Base-by-base conservation (phyloP, 2,113 vertebrate species). In the Spheniscus mendiculus region DNA sequence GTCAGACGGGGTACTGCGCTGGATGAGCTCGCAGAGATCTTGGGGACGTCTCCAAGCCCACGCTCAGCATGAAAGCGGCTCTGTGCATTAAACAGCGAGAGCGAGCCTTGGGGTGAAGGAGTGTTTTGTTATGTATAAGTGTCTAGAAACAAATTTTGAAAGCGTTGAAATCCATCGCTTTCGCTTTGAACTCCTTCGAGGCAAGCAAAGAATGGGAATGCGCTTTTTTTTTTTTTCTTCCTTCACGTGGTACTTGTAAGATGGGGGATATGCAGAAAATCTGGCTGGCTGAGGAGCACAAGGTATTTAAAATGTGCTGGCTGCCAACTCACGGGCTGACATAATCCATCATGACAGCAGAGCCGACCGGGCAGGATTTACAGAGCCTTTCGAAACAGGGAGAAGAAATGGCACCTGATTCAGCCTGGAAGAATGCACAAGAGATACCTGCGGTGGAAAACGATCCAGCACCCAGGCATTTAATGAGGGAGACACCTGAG, bases 341-440 rank as follows among this genome's bases (percentile, higher is more conserved):
- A 94, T 92, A 90, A 96, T 86, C 94, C 94, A 73, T 69, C 90
- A 52, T 19, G 95, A 94, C 89, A 97, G 53, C 61, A 63, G 83
- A 91, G 93, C 78, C 36, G n/a, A 80, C 16, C 29, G 7, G 74
- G 83, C 90, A 78, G 93, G 92, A 95, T 73, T 87, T 61, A 79
- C 77, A 10, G 73, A 94, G 49, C 78, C 78, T 85, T 91, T 87
- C 11, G 29, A 89, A 80, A 56, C 34, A 17, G 34, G 50, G 70
- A 90, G 72, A 90, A 76, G 90, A 96, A 93, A 89, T 27, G 1
- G 89, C 5, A 45, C n/a, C 80, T 90, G 95, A 97, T 88, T 94
- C 96, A 96, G 77, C 77, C 81, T 16, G 61, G 61, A 94, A 72
- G 93, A 93, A 96, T 34, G 55, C 81, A 69, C 38, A 18, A 5